Evolutionary conservation across 2,888 invertebrate species (phyloP).

Genomic region (Torymus auratus): DNA sequence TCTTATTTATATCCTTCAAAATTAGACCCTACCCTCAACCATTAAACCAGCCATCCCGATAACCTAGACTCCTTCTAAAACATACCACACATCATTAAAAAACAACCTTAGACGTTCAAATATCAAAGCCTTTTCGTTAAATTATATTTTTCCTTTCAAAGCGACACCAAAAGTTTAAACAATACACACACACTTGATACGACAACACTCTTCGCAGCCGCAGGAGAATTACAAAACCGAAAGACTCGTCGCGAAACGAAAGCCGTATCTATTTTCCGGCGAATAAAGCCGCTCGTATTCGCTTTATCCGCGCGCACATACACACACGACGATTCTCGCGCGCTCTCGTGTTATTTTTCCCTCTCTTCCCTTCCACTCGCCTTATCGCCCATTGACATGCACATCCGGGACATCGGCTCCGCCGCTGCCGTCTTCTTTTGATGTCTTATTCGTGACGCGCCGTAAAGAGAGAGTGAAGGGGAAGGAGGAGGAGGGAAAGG

Average conservation of each 20-base stretch:
- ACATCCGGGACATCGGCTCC: constrained; percentile 33
- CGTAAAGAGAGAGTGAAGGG: constrained; percentile 32
- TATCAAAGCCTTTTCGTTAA: too few relatives aligned
- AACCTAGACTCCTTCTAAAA: too few relatives aligned
- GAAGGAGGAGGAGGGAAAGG: constrained; percentile 58
- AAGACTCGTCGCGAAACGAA: neutral
- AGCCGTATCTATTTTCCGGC: constrained; percentile 14
- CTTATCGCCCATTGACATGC: constrained; percentile 48
- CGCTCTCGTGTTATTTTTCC: constrained; percentile 17
- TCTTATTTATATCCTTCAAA: too few relatives aligned
- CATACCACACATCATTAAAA: too few relatives aligned
- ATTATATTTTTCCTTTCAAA: too few relatives aligned
- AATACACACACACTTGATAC: neutral
- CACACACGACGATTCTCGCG: neutral
- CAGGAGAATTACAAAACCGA: neutral
- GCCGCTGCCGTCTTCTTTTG: too few relatives aligned
- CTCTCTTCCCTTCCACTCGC: constrained; percentile 3
- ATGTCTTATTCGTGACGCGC: constrained; percentile 23
- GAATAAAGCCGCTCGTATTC: constrained; percentile 22
- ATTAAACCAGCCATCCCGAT: too few relatives aligned
- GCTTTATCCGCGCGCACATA: neutral
- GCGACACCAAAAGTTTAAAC: neutral
- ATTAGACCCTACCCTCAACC: too few relatives aligned
- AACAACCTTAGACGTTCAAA: too few relatives aligned
- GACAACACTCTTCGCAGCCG: neutral